Evolutionary conservation across 2,888 invertebrate genomes (phyloP), one percentile per base, ranked within the genome.

Genomic region (Brenthis hecate): DNA sequence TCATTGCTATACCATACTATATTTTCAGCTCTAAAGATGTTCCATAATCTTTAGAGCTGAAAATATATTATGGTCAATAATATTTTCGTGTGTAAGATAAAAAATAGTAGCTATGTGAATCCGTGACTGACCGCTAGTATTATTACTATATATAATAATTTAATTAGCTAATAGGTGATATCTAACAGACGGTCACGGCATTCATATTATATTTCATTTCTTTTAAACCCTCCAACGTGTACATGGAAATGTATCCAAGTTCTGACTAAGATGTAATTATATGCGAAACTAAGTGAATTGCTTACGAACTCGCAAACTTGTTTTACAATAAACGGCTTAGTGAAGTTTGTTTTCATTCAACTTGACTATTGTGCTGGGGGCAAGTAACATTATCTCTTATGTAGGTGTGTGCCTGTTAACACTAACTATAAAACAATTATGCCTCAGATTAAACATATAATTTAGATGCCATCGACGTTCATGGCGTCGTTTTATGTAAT

Each of bases 211-310:
- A n/a, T 32, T 4, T n/a, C 16, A 32, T 50, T 61, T 32, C 32
- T 61, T 51, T 32, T 14, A 51, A 51, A n/a, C 1, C n/a, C 11
- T 16, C 51, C n/a, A 61, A 51, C 28, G 32, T 0, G 4, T 43
- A 43, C 32, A 82, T 73, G 74, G 76, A 76, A 81, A 81, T 79
- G 76, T 77, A 77, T 76, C 77, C 71, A 84, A 87, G 80, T 86
- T 88, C 80, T 78, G 78, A 82, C 85, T 83, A 81, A 84, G 87
- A 89, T 85, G 85, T 86, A 86, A 89, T 89, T 88, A 89, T 85
- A 82, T 86, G 80, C 80, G 80, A 71, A 88, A 89, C 85, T 86
- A 88, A 88, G 86, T 84, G 85, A 87, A 88, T 88, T 87, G 85
- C 86, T 86, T 81, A 80, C 85, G 85, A 86, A 87, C 85, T 89